Percentiles rank a stretch among this genome's conserved stretches.
Conservation (phyloP, 2,113 vertebrate genomes). For the Hiodon alosoides region DNA sequence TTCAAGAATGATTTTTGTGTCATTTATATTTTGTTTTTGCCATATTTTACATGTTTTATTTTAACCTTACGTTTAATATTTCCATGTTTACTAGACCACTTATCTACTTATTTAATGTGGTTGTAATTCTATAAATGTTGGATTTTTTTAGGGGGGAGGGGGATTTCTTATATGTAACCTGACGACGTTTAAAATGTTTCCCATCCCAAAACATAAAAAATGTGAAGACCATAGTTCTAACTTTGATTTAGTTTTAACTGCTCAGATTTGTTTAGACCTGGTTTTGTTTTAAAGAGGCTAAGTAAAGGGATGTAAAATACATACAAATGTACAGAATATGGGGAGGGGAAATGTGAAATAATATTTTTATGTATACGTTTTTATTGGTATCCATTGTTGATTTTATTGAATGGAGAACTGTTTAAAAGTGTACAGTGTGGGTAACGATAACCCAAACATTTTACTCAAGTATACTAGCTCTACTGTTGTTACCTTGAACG, state of each 20-base stretch:
- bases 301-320: neutral
- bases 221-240: slow-evolving; percentile 9
- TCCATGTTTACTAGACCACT: too few relatives aligned
- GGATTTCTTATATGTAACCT: too few relatives aligned
- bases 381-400: neutral
- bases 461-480: too few relatives aligned
- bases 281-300: too few relatives aligned
- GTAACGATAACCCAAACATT: too few relatives aligned
- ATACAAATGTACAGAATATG: slow-evolving; percentile 14
- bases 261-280: neutral
- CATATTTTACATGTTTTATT: too few relatives aligned
- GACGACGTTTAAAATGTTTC: neutral
- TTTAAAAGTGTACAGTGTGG: slow-evolving; percentile 7
- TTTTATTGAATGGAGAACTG: slow-evolving; percentile 22
- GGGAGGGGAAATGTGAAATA: slow-evolving; percentile 13
- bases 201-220: neutral
- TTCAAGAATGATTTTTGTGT: slow-evolving; percentile 53
- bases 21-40: slow-evolving; percentile 15
- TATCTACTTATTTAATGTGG: too few relatives aligned
- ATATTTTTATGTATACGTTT: neutral
- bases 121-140: too few relatives aligned
- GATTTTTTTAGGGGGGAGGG: too few relatives aligned
- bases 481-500: too few relatives aligned
- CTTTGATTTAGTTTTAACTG: slow-evolving; percentile 3
- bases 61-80: too few relatives aligned